Evolutionary conservation across 2,888 invertebrate genomes (phyloP), one percentile per base, ranked within the genome.

Genomic region (Gortyna flavago): DNA sequence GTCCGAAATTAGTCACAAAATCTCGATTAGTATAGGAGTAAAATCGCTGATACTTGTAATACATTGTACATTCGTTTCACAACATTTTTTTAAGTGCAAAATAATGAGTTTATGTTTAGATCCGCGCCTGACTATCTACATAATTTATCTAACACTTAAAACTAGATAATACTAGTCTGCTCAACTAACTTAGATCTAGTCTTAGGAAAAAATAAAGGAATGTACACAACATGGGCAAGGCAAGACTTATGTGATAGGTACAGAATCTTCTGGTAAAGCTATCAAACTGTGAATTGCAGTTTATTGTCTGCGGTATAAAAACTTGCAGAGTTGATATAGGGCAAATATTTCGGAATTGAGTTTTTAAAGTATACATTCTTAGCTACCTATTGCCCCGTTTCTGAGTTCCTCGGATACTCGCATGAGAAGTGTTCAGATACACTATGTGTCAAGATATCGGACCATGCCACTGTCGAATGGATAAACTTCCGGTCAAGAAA

Each of bases 241-340:
- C 84, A 77, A 69, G 54, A 73, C 85, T 83, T 80, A 66, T 13
- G 32, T 35, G 38, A 59, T 83, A 57, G 54, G n/a, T 57, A 74
- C 32, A 74, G 29, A 77, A 68, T 68, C 38, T 75, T 70, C 57
- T 66, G 44, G 71, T 72, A 71, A 57, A 83, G 38, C 48, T 81
- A 81, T 61, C 57, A 64, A 62, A 80, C 61, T 76, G 59, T 44
- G 82, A 51, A 38, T 73, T 72, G 64, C 32, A 72, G 69, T 72
- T 84, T 84, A 84, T 84, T 84, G 86, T 84, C 86, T 83, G 67
- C 32, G 72, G 64, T 83, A 73, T 64, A 68, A 72, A 73, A 80
- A 65, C 54, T 25, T 61, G 61, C n/a, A 2, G 41, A 73, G 35
- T 70, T 72, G 13, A 11, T 48, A 54, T 11, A 61, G 61, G 64